Conservation (phyloP, 2,797 vertebrate genomes). For the Rousettus madagascariensis region DNA sequence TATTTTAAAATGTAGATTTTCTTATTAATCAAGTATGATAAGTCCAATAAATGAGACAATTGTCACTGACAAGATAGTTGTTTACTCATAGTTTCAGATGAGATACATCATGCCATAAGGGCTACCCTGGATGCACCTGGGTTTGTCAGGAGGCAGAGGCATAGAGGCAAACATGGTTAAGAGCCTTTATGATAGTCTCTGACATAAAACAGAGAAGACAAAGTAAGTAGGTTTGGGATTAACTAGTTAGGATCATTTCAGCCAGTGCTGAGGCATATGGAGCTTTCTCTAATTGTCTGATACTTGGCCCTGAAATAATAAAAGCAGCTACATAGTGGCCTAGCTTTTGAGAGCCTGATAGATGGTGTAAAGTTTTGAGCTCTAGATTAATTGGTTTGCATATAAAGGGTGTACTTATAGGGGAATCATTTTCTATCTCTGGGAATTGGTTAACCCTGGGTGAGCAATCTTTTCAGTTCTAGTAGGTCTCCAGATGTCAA, state of each 20-base stretch:
- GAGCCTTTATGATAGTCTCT: background rate
- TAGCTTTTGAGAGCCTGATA: background rate
- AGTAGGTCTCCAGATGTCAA: background rate
- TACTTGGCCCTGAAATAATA: background rate
- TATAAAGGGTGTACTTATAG: background rate
- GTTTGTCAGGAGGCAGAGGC: background rate
- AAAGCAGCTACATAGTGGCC: background rate
- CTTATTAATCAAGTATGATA: background rate
- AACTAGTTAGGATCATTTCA: background rate
- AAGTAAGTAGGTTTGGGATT: background rate
- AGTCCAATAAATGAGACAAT: background rate
- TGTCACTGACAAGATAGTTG: background rate
- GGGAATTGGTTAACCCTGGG: background rate
- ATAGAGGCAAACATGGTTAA: background rate
- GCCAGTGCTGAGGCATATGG: background rate
- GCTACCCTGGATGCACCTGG: background rate
- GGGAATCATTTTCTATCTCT: background rate
- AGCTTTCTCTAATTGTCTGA: background rate
- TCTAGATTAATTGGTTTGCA: background rate
- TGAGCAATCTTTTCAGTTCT: background rate
- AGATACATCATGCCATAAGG: background rate
- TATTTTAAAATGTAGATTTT: background rate
- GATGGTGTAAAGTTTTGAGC: no score
- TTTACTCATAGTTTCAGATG: background rate
- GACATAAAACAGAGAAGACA: background rate